Evolutionary conservation across 2,888 invertebrate species (phyloP), one percentile per base, ranked within the genome.

Genomic region (Seira ritae): DNA sequence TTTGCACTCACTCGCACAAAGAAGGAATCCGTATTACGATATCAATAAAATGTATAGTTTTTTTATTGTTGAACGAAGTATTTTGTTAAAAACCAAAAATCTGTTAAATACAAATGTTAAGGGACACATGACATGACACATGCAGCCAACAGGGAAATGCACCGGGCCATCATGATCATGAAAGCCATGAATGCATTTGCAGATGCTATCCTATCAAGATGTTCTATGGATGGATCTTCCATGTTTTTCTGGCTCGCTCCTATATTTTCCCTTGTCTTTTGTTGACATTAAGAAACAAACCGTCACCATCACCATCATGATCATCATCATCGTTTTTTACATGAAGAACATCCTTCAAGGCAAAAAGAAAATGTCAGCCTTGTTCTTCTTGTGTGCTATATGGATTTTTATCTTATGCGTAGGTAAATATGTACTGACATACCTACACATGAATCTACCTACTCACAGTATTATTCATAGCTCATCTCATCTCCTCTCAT

Each of bases 261-360:
- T 67, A 22, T 65, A 15, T 8, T 3, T 55, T 55, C 15, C 55
- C 12, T 20, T 66, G 66, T 74, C 19, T 62, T 62, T 62, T 74
- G 74, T 74, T 74, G 74, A 74, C 74, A 74, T 74, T 74, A 74
- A 74, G 74, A 67, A 66, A 31, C 67, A 74, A n/a, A 74, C 46
- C 66, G 60, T 74, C 74, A 67, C 20, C 67, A 74, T 74, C 66
- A 55, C 12, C 66, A 65, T 74, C 74, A 74, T 62, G 37, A 68
- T 37, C 68, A 19, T 37, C 17, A n/a, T 37, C 12, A 37, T n/a
- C 42, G 10, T 37, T 31, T 31, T 31, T 31, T 31, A 31, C 31
- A 31, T 55, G 55, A 55, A 15, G 2, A 55, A 17, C 17, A 55
- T 55, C 55, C 55, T 55, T 55, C 55, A 70, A 24, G 65, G 73